Percentiles rank a stretch among this genome's conserved stretches.
These are phyloP conservation scores for Drosophila macrospina DNA, from an alignment of 2,888 invertebrate species.

Conservation along the genomic window DNA sequence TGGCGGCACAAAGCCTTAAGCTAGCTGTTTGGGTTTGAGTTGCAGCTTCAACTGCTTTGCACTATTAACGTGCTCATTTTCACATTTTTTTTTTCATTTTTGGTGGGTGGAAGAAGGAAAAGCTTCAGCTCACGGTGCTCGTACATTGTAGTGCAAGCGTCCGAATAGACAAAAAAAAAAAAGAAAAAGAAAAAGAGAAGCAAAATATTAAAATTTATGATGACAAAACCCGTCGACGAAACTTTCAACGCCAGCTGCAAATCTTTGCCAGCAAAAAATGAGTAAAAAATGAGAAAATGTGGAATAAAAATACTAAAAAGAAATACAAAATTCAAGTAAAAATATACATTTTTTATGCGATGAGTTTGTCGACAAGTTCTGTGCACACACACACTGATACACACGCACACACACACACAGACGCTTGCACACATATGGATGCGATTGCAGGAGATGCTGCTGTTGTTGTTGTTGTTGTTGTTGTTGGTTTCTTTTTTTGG, in stretches of 20 bases:
- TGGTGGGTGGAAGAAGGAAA: neutral
- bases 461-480: conserved; percentile 3
- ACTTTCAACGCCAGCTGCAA: conserved; percentile 79
- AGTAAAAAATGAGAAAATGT: neutral
- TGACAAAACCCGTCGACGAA: conserved; percentile 69
- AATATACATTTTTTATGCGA: conserved; percentile 69
- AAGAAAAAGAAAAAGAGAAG: neutral
- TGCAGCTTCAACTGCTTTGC: conserved; percentile 31
- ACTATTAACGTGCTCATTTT: conserved; percentile 62
- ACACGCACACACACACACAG: conserved; percentile 17
- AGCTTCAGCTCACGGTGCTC: conserved; percentile 2
- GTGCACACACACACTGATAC: conserved; percentile 17
- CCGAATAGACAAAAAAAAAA: conserved; percentile 18
- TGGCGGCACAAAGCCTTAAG: conserved; percentile 4
- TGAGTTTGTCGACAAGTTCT: conserved; percentile 46
- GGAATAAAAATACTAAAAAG: conserved; percentile 29
- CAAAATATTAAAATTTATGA: conserved; percentile 74
- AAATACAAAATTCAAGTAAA: conserved; percentile 59
- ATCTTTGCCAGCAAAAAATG: conserved; percentile 59
- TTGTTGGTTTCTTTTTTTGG: neutral
- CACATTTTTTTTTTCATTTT: conserved; percentile 41
- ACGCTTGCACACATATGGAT: conserved; percentile 9
- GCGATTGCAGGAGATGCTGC: conserved; percentile 5
- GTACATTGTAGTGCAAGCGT: conserved; percentile 3
- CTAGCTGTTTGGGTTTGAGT: neutral